Evolutionary conservation across 2,888 invertebrate species (phyloP), one percentile per base, ranked within the genome.

Genomic region (Cosmia trapezina): DNA sequence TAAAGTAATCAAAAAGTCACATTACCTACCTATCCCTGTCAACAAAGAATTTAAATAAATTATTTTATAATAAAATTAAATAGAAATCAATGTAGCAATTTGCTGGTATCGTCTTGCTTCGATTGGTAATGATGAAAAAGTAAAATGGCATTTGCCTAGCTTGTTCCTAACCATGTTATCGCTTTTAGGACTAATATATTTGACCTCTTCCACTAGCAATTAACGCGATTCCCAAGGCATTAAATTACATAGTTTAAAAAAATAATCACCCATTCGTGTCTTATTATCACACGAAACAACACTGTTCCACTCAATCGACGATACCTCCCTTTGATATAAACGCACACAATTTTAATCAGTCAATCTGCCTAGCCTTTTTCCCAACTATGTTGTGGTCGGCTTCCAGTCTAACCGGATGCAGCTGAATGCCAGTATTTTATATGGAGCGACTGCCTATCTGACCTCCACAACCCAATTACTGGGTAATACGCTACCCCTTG

Each of bases 1-100:
- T n/a, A n/a, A n/a, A 45, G 59, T 67, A 78, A 78, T 78, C 59
- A 28, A 28, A 66, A 69, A 67, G 51, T 77, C 57, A 68, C 67
- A 70, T 80, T 83, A n/a, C n/a, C n/a, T n/a, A n/a, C n/a, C n/a
- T n/a, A 64, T 57, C 64, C 33, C 19, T 68, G 72, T 59, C 72
- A 51, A 51, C 11, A 51, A n/a, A 45, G 66, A 73, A 80, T 73
- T 78, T 82, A 56, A 56, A 17, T 45, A 65, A 69, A 56, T 54
- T 59, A 57, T 59, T 70, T 69, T 78, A 70, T 64, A 11, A 51
- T 3, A 28, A 28, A 64, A 61, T 61, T 61, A 22, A 51, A 51
- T 73, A 14, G 12, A 14, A 37, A n/a, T 7, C 3, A 56, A 45
- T 77, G 60, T 54, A 54, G 60, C 43, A 54, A 60, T 53, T 22